Evolutionary conservation across 2,113 vertebrate genomes (phyloP).

Genomic region (Peromyscus polionotus): DNA sequence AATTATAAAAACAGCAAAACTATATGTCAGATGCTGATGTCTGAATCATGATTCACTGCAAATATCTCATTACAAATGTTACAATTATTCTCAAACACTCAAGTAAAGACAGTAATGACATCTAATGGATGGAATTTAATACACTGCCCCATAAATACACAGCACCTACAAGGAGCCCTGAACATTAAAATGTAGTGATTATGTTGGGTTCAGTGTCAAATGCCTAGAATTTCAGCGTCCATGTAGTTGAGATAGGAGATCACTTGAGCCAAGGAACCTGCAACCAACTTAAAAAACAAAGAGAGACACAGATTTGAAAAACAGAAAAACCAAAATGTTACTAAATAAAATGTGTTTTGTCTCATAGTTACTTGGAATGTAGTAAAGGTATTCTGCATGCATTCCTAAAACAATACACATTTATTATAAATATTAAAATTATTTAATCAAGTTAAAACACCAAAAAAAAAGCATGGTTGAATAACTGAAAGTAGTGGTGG

Average conservation of each 20-base stretch:
- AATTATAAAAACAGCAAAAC: not conserved
- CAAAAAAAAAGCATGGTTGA: too few relatives aligned
- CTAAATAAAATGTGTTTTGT: too few relatives aligned
- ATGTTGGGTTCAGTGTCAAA: not conserved
- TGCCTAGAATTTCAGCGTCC: not conserved
- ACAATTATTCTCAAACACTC: not conserved
- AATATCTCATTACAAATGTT: not conserved
- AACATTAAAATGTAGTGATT: not conserved
- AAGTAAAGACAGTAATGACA: not conserved
- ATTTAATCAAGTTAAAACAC: too few relatives aligned
- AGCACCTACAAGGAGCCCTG: not conserved
- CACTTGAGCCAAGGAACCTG: not conserved
- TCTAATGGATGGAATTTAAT: not conserved
- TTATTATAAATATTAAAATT: too few relatives aligned
- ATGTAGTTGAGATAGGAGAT: not conserved
- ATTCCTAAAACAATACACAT: too few relatives aligned
- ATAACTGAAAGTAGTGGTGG: too few relatives aligned
- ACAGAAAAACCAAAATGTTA: not conserved
- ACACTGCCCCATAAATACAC: not conserved
- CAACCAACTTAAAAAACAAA: not conserved
- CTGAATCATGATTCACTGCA: not conserved
- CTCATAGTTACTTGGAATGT: too few relatives aligned
- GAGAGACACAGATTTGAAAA: not conserved
- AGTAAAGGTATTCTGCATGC: too few relatives aligned
- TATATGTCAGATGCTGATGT: not conserved